phyloP scores from a whole-genome alignment of 2,888 invertebrate species.

The Limenitis camilla region DNA sequence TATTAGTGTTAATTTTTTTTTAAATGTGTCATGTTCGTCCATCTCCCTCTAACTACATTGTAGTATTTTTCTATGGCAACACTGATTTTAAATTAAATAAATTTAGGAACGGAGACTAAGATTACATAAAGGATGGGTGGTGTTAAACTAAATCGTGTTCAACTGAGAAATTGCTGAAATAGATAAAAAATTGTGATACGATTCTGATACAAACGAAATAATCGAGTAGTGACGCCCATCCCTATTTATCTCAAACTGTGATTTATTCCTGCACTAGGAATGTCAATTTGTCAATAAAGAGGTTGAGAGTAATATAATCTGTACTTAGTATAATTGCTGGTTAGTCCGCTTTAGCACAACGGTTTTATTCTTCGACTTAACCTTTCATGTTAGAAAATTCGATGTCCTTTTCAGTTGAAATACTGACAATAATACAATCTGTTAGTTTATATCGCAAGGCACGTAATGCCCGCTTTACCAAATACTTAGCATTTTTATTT shows the following conservation, averaged over 20 bases:
- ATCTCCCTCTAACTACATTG: slow-evolving; percentile 45
- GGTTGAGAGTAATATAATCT: slow-evolving; percentile 43
- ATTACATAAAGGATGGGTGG: background rate
- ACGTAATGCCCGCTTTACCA: slow-evolving; percentile 42
- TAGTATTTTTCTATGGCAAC: slow-evolving; percentile 40
- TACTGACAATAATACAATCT: background rate
- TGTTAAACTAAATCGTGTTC: background rate
- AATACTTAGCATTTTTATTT: slow-evolving; percentile 42
- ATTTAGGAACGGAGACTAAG: too few species aligned
- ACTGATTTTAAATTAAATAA: too few species aligned
- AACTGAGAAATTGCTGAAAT: background rate
- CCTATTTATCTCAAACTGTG: slow-evolving; percentile 20
- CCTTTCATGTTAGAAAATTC: slow-evolving; percentile 10
- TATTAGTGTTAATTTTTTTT: slow-evolving; percentile 59
- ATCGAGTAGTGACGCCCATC: too few species aligned
- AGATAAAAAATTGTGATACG: background rate
- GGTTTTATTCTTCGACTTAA: slow-evolving; percentile 30
- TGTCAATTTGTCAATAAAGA: slow-evolving; percentile 41
- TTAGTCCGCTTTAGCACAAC: slow-evolving; percentile 51
- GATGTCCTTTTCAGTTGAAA: slow-evolving; percentile 1
- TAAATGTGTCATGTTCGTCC: slow-evolving; percentile 59
- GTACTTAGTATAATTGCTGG: slow-evolving; percentile 56
- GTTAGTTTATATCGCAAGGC: slow-evolving; percentile 13
- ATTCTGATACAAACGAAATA: too few species aligned
- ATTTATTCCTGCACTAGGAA: slow-evolving; percentile 27